A percentile compares a stretch with the other conserved stretches of the same genome.
phyloP scores from a whole-genome alignment of 2,113 vertebrate species.

The Tympanuchus pallidicinctus region DNA sequence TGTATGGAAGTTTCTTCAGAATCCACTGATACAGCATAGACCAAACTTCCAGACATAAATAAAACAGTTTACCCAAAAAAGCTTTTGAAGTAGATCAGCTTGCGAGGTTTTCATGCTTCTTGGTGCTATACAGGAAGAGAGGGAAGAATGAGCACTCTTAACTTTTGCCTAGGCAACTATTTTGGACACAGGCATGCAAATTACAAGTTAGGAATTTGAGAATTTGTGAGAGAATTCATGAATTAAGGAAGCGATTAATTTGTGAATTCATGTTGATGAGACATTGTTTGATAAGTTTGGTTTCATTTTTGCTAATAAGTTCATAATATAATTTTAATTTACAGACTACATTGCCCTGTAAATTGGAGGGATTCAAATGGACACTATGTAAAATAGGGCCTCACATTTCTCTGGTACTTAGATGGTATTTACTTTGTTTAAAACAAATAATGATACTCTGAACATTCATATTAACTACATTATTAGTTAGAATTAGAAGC shows the following conservation, averaged over 20 bases:
- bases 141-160: neutral
- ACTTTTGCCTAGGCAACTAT: neutral
- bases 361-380: slow-evolving; percentile 2
- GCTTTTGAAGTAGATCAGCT: neutral
- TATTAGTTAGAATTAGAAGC: slow-evolving; percentile 5
- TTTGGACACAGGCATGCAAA: accelerated
- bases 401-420: neutral
- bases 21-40: neutral
- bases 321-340: slow-evolving; percentile 32
- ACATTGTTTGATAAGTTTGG: neutral
- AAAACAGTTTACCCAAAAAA: neutral
- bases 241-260: neutral
- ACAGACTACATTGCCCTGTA: neutral
- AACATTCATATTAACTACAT: slow-evolving; percentile 8
- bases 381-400: neutral
- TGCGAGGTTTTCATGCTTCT: neutral
- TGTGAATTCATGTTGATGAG: neutral
- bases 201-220: neutral
- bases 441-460: neutral
- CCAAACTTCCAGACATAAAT: neutral
- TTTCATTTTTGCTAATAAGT: slow-evolving; percentile 20
- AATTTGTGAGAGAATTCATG: neutral
- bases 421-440: neutral
- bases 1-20: neutral
- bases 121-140: neutral